Percentiles rank a stretch among this genome's conserved stretches.
Evolutionary conservation across 2,797 vertebrate genomes (phyloP).

Genomic region (Mormyrus proboscirostris): DNA sequence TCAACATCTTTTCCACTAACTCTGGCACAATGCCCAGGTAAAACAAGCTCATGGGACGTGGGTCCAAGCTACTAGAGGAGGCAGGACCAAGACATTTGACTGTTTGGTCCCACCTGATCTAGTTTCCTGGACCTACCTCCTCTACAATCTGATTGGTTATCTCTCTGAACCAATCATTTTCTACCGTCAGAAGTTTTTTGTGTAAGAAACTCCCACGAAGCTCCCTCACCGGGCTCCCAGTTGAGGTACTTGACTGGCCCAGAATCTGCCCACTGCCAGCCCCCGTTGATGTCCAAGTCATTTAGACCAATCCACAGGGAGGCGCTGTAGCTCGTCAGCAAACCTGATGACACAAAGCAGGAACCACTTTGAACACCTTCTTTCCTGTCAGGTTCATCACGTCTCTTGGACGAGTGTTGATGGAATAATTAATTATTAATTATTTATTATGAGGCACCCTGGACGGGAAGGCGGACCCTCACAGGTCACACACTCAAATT

Average conservation of each 20-base stretch:
- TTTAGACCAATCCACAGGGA: constrained; percentile 94
- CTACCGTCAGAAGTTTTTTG: neutral
- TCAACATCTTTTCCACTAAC: neutral
- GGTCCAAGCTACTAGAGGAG: neutral
- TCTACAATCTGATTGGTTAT: neutral
- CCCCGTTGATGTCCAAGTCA: constrained; percentile 88
- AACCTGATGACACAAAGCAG: constrained; percentile 51
- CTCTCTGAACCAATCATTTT: neutral
- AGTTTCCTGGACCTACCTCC: neutral
- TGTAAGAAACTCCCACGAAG: neutral
- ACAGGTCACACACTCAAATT: neutral
- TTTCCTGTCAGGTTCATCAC: neutral
- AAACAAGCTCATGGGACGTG: constrained; percentile 4
- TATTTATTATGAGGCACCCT: neutral
- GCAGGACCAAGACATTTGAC: neutral
- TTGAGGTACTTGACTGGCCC: constrained; percentile 95
- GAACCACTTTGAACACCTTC: neutral
- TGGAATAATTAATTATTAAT: neutral
- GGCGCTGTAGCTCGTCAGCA: constrained; percentile 84
- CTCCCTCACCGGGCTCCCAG: constrained; percentile 84
- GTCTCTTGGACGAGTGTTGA: neutral
- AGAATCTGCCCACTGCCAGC: constrained; percentile 96
- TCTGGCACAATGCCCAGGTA: neutral
- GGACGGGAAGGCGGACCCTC: neutral
- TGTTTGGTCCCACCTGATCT: neutral